Base-by-base conservation (phyloP, 35 echinoderm and acorn worm genomes). In the Apostichopus parvimensis region DNA sequence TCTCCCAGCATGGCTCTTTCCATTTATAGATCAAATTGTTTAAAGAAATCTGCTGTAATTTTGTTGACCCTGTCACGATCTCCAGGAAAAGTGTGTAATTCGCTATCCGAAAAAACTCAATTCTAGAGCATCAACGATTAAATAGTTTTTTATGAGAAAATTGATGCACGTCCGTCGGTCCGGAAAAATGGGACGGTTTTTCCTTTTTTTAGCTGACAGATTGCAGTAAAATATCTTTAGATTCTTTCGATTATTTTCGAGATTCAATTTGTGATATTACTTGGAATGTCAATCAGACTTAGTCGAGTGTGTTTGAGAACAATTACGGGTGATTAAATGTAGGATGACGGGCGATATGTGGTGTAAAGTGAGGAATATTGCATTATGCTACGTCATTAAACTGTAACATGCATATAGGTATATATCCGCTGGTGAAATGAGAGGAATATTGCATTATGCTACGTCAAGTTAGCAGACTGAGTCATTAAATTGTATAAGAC, bases 181-280 rank as follows among this genome's bases (percentile, higher is more conserved):
- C 64, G 64, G 64, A 68, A 68, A 68, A 68, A 68, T 14, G 18
- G 18, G 18, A 68, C 64, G 0, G 64, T 11, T 8, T 68, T 68
- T 68, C 9, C 18, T 68, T 18, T 5, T 66, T 68, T 18, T 68
- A 68, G 11, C 64, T 10, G 64, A 68, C 64, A 68, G 64, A 68
- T 18, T 68, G 11, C 64, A 8, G 64, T 14, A 18, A 18, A 68
- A 11, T 68, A 68, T 68, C 11, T 68, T 8, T 5, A 68, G 64
- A 9, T 68, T 68, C 18, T 68, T 68, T 68, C 8, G 64, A 14
- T 18, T 68, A 14, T 10, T 18, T 18, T 68, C 11, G 64, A 68
- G 64, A 68, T 68, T 68, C 64, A 68, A 68, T 68, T 68, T 68
- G 64, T 68, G 64, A 68, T 68, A 68, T 68, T 68, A 68, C 64